phyloP scores from a whole-genome alignment of 2,888 invertebrate species.

The Galerucella calmariensis region DNA sequence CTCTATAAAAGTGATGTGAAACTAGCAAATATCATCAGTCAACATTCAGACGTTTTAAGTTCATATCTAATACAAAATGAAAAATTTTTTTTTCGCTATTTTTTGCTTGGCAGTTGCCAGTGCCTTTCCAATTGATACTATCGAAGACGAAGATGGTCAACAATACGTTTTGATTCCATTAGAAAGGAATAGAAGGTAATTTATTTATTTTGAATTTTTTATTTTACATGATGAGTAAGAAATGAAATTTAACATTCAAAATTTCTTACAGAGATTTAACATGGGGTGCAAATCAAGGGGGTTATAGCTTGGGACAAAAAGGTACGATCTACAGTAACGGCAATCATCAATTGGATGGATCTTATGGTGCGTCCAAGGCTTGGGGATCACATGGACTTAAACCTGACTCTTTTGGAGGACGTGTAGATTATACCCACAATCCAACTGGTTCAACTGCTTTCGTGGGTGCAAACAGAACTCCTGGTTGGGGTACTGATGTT shows the following conservation, averaged over 20 bases:
- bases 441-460: constrained; percentile 51
- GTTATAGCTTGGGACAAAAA: constrained; percentile 19
- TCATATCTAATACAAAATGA: neutral
- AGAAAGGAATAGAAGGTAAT: constrained; percentile 43
- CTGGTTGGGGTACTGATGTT: constrained; percentile 51
- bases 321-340: constrained; percentile 37
- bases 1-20: neutral
- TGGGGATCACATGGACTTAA: constrained; percentile 47
- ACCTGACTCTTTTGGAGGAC: constrained; percentile 51
- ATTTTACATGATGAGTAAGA: too few species aligned
- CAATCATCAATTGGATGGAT: constrained; percentile 51
- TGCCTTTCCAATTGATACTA: constrained; percentile 42
- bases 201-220: neutral
- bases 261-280: constrained; percentile 19
- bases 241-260: neutral
- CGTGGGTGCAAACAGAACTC: constrained; percentile 47
- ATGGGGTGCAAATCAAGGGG: constrained; percentile 14
- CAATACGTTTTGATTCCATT: constrained; percentile 40
- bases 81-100: neutral
- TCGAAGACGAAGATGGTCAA: constrained; percentile 43
- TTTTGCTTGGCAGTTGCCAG: constrained; percentile 28
- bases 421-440: constrained; percentile 50
- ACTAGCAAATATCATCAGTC: neutral
- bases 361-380: constrained; percentile 49
- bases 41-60: neutral